These are phyloP conservation scores for Hippasteria phrygiana DNA, from an alignment of 53 echinoderm and acorn worm genomes.

Conservation along the genomic window DNA sequence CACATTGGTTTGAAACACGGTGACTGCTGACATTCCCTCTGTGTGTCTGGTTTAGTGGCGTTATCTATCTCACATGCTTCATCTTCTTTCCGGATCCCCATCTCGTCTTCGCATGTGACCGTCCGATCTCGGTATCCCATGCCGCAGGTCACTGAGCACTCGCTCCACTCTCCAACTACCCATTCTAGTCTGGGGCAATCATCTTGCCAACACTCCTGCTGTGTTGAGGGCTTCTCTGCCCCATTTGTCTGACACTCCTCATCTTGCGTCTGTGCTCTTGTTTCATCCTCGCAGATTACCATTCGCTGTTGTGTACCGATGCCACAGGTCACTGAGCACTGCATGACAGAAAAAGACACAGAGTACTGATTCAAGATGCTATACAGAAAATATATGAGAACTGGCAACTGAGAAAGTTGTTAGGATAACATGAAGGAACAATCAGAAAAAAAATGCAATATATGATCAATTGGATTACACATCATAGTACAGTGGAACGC, in stretches of 20 bases:
- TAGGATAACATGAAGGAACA: too few relatives aligned
- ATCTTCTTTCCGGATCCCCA: constrained; percentile 38
- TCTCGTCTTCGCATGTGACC: constrained; percentile 67
- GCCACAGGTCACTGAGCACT: constrained; percentile 87
- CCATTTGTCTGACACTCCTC: constrained; percentile 11
- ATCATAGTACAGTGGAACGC: too few relatives aligned
- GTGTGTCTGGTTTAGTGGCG: neutral
- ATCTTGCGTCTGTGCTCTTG: constrained; percentile 5
- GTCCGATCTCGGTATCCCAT: constrained; percentile 67
- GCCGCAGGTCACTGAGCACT: constrained; percentile 86
- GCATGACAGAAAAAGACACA: neutral
- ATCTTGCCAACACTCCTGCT: constrained; percentile 7
- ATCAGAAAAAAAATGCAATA: too few relatives aligned
- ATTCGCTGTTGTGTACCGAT: constrained; percentile 70
- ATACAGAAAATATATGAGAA: neutral
- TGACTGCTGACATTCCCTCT: neutral
- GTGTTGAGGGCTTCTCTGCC: neutral
- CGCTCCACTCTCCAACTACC: constrained; percentile 25
- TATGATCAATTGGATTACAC: too few relatives aligned
- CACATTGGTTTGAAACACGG: neutral
- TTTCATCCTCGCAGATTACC: constrained; percentile 79
- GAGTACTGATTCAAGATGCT: neutral
- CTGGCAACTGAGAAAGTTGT: too few relatives aligned
- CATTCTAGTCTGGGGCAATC: constrained; percentile 22
- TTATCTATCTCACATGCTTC: neutral